phyloP scores from a whole-genome alignment of 2,797 vertebrate species.

The Pempheris klunzingeri region DNA sequence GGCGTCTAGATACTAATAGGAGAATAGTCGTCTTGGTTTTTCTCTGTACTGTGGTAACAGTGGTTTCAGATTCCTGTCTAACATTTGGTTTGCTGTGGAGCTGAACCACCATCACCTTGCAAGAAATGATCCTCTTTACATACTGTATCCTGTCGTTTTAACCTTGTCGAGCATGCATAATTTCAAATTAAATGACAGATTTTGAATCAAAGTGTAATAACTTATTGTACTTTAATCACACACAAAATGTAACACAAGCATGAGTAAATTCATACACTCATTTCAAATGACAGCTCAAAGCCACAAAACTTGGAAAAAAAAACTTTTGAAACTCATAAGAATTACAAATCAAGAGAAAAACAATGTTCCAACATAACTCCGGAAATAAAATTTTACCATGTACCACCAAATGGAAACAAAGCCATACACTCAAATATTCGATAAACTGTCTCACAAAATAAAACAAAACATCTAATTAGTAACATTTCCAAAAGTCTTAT shows the following conservation, averaged over 20 bases:
- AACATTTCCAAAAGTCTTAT: slow-evolving; percentile 66
- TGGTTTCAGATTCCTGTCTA: slow-evolving; percentile 1
- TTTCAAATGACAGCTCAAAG: slow-evolving; percentile 81
- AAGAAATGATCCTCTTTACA: not conserved
- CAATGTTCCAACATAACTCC: slow-evolving; percentile 47
- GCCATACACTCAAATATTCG: slow-evolving; percentile 65
- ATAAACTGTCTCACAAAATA: slow-evolving; percentile 74
- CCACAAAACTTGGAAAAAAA: slow-evolving; percentile 64
- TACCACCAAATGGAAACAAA: slow-evolving; percentile 53
- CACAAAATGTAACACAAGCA: slow-evolving; percentile 80
- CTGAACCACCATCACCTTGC: not conserved
- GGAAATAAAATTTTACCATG: slow-evolving; percentile 53
- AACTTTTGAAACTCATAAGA: slow-evolving; percentile 45
- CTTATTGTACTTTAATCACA: slow-evolving; percentile 88
- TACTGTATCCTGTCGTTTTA: not conserved
- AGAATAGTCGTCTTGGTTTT: slow-evolving; percentile 4
- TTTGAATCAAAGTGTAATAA: slow-evolving; percentile 89
- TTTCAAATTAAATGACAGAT: slow-evolving; percentile 38
- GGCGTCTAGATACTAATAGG: slow-evolving; percentile 15
- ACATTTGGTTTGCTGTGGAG: slow-evolving; percentile 10
- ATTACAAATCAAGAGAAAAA: slow-evolving; percentile 59
- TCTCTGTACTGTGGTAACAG: not conserved
- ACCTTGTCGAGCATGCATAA: not conserved
- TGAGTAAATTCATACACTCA: slow-evolving; percentile 74
- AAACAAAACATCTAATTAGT: slow-evolving; percentile 72